Evolutionary conservation across 1,140 invertebrate species (phyloP), one percentile per base, ranked within the genome.

Genomic region (Eurosta solidaginis): DNA sequence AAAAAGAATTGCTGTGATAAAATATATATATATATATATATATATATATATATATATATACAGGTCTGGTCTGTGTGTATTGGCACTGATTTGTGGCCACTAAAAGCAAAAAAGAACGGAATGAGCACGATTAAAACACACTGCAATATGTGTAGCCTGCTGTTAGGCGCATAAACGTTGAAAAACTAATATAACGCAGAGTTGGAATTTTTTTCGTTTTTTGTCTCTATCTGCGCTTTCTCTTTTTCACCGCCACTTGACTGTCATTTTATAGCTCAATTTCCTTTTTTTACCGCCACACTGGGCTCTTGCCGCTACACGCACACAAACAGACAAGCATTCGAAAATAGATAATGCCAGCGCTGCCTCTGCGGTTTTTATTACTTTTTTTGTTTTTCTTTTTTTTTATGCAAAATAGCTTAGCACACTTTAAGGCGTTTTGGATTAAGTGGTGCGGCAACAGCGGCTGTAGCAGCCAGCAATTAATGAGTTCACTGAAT

Each of bases 401-500:
- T 12, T 6, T 20, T 20, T 6, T 54, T 68, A 40, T 40, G 36
- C 59, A 40, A 68, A 68, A 40, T 68, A 9, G 1, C 33, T n/a
- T 68, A 68, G 59, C 33, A 22, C 14, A 36, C 33, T 68, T 68
- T 68, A 68, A 68, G 59, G 59, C 59, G 33, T 27, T n/a, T 36
- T 36, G 20, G n/a, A 17, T 27, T 68, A 40, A 68, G 33, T 68
- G 33, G 33, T 20, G 33, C n/a, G 40, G 59, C 59, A 42, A n/a
- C 33, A 68, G 59, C 33, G 3, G 59, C 59, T 1, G 59, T 9
- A 17, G 59, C 59, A 9, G n/a, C n/a, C n/a, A n/a, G 59, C 59
- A 33, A 17, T 36, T 68, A 68, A 42, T 68, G 59, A 68, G 40
- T 68, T 68, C 59, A 68, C 59, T 68, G 59, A 42, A 22, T 68